Evolutionary conservation across 2,113 vertebrate genomes (phyloP).

Genomic region (Laticauda laticaudata): DNA sequence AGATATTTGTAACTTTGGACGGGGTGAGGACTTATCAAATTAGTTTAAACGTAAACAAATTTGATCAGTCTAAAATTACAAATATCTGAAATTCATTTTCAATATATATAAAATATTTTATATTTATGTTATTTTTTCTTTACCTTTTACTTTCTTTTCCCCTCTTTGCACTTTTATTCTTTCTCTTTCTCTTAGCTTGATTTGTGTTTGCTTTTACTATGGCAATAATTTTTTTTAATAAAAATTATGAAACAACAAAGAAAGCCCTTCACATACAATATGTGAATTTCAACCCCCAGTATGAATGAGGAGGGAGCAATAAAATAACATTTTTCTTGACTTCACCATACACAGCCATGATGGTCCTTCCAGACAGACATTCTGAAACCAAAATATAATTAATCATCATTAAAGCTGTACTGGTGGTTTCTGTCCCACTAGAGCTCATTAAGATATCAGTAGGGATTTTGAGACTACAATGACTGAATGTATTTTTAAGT

Average conservation of each 20-base stretch:
- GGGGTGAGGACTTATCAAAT: background rate
- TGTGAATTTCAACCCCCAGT: background rate
- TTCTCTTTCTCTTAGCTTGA: background rate
- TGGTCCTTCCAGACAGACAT: background rate
- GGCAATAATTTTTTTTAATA: background rate
- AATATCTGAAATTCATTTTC: background rate
- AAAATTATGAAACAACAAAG: background rate
- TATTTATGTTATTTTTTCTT: background rate
- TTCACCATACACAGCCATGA: background rate
- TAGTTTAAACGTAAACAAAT: too few species aligned
- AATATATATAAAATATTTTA: too few species aligned
- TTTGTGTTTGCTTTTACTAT: background rate
- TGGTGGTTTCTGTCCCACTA: slow-evolving; percentile 10
- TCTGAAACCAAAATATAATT: slow-evolving; percentile 5
- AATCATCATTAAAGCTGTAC: slow-evolving; percentile 12
- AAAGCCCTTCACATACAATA: background rate
- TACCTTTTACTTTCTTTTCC: background rate
- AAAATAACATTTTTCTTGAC: slow-evolving; percentile 9
- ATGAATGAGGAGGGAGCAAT: background rate
- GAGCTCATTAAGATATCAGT: slow-evolving; percentile 24
- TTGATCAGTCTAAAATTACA: too few species aligned
- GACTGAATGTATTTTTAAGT: background rate
- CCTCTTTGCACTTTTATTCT: background rate
- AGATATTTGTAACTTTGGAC: background rate
- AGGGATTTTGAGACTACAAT: background rate